Evolutionary conservation across 2,888 invertebrate species (phyloP), one percentile per base, ranked within the genome.

Genomic region (Fragum whitleyi): DNA sequence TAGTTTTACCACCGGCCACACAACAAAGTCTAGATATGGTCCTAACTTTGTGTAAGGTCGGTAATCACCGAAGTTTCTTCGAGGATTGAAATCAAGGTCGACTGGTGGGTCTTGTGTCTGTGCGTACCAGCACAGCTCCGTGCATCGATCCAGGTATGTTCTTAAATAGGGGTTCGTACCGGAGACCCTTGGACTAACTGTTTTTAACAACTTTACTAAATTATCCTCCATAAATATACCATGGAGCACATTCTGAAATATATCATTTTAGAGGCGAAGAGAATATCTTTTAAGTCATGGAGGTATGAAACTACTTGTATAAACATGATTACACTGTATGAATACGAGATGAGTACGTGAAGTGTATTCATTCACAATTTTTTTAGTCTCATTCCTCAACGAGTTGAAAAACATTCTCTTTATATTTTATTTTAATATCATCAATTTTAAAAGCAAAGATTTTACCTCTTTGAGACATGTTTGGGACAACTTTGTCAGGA

Each of bases 31-130:
- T 16, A 80, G n/a, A 3, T 28, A 16, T 0, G 57, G 61, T 23
- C 76, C 80, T n/a, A 61, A 21, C 39, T 14, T 28, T 39, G 76
- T 59, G 23, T 76, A 80, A n/a, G 75, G 61, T 36, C 69, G 70
- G 32, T 65, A 80, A 19, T 26, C n/a, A 9, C 7, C 5, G 14
- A 26, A 23, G 16, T 36, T 26, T 6, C 2, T n/a, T 6, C 26
- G 21, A 5, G 14, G 19, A 2, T 21, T 55, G 29, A 81, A 81
- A 39, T 74, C 74, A 6, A 81, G 61, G 11, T 47, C 62, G n/a
- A 77, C 26, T 11, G 81, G 74, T 36, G 81, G 81, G 23, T 62
- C 70, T 47, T 77, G 81, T 23, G 77, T 77, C 42, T 81, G 81
- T 19, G 62, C 67, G 47, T 70, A 47, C 81, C 81, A 81, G 9